Evolutionary conservation across 2,797 vertebrate genomes (phyloP), one percentile per base, ranked within the genome.

Genomic region (Champsocephalus gunnari): DNA sequence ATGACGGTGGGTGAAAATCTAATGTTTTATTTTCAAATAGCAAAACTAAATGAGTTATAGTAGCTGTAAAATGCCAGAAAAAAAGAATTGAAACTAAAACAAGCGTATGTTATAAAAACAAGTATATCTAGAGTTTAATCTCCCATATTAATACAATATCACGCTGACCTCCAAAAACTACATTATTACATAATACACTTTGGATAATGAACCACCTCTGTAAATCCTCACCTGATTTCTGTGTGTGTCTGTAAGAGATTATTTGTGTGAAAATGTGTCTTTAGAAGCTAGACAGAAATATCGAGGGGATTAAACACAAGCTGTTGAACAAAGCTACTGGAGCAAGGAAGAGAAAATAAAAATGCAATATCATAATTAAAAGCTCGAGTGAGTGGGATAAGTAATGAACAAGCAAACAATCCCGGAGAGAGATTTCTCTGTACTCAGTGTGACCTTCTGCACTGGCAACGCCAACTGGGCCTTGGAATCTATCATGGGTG

Each of bases 351-450:
- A 81, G 51, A 73, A 80, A 80, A 71, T 76, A 78, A 64, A 82
- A 85, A 86, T 59, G 68, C 71, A 82, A 75, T 57, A 80, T 71
- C 71, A 76, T 77, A 84, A 90, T 87, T 82, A 82, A 77, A 84
- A 54, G 71, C 63, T 75, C 71, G 76, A 79, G 73, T 88, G 84
- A 43, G 74, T 76, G 61, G 83, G 70, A 71, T 69, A 63, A 74
- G 65, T 83, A 75, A 87, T 73, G 62, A 77, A 76, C 50, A 66
- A 68, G 59, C 44, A 71, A 58, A 75, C 67, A 77, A 73, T 68
- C 73, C 69, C 83, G 75, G 60, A 67, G 75, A 82, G 66, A 84
- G 62, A 69, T 43, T 54, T 64, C 8, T 82, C 32, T 62, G 50
- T 56, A 49, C 76, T 84, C 69, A 21, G 58, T 34, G 64, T 71